Conservation (phyloP, 2,888 invertebrate genomes). For the Drosophila rubida region DNA sequence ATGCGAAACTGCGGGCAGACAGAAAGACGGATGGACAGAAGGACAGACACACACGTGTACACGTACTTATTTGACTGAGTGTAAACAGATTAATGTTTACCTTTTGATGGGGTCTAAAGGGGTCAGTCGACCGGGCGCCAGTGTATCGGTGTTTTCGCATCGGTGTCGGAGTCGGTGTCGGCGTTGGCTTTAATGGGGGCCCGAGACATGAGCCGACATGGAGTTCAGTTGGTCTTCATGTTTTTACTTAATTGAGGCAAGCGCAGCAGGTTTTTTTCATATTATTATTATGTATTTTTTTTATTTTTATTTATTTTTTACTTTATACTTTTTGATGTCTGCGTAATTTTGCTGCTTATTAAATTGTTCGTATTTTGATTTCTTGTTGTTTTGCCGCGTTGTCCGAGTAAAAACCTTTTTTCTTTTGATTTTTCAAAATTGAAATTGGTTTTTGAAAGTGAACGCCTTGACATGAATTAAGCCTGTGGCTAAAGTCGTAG, state of each 20-base stretch:
- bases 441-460: conserved; percentile 63
- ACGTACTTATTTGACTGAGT: conserved; percentile 24
- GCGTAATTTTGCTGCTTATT: conserved; percentile 52
- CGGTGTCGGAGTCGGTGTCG: conserved; percentile 24
- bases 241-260: conserved; percentile 63
- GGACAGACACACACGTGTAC: conserved; percentile 1
- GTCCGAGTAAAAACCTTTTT: conserved; percentile 37
- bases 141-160: conserved; percentile 9
- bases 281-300: conserved; percentile 22
- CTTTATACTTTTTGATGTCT: conserved; percentile 40
- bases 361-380: conserved; percentile 47
- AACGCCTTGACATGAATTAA: conserved; percentile 72
- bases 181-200: conserved; percentile 45
- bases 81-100: conserved; percentile 42
- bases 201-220: conserved; percentile 45
- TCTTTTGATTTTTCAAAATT: conserved; percentile 46
- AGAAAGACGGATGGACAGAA: background rate
- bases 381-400: conserved; percentile 28
- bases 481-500: conserved; percentile 21
- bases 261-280: conserved; percentile 67
- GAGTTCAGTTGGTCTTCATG: conserved; percentile 51
- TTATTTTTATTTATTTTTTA: conserved; percentile 25
- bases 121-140: conserved; percentile 20
- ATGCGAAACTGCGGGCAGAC: conserved; percentile 21
- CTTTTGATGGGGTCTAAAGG: conserved; percentile 20